Evolutionary conservation across 92 coral and sea anemone genomes (phyloP), one percentile per base, ranked within the genome.

Genomic region (Epizoanthus scotinus): DNA sequence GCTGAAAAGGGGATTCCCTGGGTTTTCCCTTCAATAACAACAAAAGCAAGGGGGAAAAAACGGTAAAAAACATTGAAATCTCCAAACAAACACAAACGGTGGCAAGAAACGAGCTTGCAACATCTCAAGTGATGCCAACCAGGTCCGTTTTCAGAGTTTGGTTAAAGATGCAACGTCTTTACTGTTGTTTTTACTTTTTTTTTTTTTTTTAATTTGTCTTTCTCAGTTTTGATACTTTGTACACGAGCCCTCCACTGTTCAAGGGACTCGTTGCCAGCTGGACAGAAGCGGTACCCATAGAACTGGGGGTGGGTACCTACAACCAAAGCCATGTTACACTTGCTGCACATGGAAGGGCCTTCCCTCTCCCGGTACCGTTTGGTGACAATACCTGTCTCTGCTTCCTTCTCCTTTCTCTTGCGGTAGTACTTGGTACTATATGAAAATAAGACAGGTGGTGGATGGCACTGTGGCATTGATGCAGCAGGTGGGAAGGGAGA

Each of bases 251-350:
- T 73, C 61, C 79, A 53, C 22, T 53, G 12, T 26, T 73, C 34
- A 5, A 21, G 36, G 13, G 29, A 50, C 38, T 29, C 40, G 1
- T 17, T 44, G n/a, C n/a, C 14, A 1, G 20, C 19, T 5, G 79
- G 79, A 20, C 66, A 73, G 20, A n/a, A 73, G 9, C 65, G 19
- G 5, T 73, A 22, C 10, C 79, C 66, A 73, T 18, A 73, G 27
- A 18, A 73, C 18, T 73, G 79, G 0, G 27, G 57, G 20, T 73
- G 66, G 40, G 34, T 22, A 8, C 19, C 66, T 2, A 12, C 62
- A 12, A 58, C 61, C n/a, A 53, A 8, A 1, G 79, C 66, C 13
- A 52, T 7, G 8, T 29, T 1, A 19, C 66, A 73, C n/a, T 73
- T 53, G 0, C 12, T 24, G 62, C 79, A 73, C 40, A 6, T 73